phyloP scores from a whole-genome alignment of 2,888 invertebrate species.

The Lasius platythorax region DNA sequence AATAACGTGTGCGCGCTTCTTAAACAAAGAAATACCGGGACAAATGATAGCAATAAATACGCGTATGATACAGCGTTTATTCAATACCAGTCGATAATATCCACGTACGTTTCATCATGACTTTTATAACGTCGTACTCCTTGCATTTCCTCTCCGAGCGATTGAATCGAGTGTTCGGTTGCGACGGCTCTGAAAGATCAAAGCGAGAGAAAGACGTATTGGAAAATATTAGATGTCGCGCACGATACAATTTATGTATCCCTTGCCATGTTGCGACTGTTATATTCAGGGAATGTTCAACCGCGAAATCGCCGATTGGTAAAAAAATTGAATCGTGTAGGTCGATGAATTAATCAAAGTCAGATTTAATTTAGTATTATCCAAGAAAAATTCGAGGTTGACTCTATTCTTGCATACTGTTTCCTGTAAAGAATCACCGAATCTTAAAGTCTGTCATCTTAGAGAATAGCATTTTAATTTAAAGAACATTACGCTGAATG shows the following conservation, averaged over 20 bases:
- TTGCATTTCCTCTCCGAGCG: constrained; percentile 34
- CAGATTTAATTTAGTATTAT: neutral
- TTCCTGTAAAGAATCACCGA: neutral
- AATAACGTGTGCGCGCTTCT: neutral
- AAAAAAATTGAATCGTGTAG: constrained; percentile 4
- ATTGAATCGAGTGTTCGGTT: constrained; percentile 35
- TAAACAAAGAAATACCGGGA: neutral
- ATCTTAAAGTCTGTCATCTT: neutral
- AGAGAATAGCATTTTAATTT: neutral
- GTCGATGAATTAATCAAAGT: constrained; percentile 11
- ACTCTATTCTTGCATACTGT: neutral
- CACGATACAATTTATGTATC: constrained; percentile 33
- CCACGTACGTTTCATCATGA: constrained; percentile 22
- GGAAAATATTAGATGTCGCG: constrained; percentile 49
- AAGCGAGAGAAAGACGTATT: constrained; percentile 29
- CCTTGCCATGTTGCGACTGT: neutral
- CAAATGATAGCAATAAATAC: no score
- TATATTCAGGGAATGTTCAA: neutral
- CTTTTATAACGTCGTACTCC: constrained; percentile 40
- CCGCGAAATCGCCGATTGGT: constrained; percentile 16
- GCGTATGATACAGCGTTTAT: neutral
- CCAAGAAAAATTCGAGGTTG: neutral
- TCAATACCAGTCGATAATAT: constrained; percentile 13
- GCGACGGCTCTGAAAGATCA: constrained; percentile 37
- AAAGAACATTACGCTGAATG: neutral